Evolutionary conservation across 2,888 invertebrate species (phyloP).

Genomic region (Pollenia labialis): DNA sequence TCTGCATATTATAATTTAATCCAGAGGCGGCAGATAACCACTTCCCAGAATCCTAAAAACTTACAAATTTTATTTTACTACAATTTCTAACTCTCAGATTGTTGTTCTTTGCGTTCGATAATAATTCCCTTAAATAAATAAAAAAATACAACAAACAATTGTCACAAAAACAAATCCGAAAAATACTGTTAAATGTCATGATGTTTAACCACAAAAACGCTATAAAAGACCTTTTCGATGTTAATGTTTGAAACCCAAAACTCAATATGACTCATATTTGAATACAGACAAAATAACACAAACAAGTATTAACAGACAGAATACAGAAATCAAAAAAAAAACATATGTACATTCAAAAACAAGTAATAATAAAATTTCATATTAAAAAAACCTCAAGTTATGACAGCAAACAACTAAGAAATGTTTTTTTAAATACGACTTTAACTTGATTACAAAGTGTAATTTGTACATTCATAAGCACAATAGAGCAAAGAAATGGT

Average conservation of each 20-base stretch:
- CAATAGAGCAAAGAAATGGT: constrained; percentile 17
- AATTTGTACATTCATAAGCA: constrained; percentile 26
- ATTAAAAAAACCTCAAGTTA: constrained; percentile 50
- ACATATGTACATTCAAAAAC: neutral
- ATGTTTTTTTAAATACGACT: constrained; percentile 22
- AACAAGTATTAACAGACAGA: constrained; percentile 31
- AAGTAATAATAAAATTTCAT: constrained; percentile 52
- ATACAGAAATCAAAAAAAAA: constrained; percentile 13
- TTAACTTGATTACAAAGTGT: constrained; percentile 44
- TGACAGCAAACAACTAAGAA: constrained; percentile 41
- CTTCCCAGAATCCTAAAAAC: no score
- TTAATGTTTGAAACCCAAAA: constrained; percentile 52
- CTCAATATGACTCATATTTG: constrained; percentile 64
- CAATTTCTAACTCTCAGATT: neutral
- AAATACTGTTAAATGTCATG: constrained; percentile 54
- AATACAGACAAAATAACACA: constrained; percentile 17
- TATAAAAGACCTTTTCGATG: constrained; percentile 44
- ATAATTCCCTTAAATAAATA: neutral
- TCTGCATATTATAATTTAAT: no score
- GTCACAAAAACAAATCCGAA: neutral
- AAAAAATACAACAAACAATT: constrained; percentile 17
- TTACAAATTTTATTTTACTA: no score
- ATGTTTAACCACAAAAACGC: constrained; percentile 61
- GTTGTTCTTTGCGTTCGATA: neutral
- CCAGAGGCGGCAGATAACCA: no score